These are phyloP conservation scores for Lasiurus cinereus DNA, from an alignment of 2,113 vertebrate species.

Conservation along the genomic window DNA sequence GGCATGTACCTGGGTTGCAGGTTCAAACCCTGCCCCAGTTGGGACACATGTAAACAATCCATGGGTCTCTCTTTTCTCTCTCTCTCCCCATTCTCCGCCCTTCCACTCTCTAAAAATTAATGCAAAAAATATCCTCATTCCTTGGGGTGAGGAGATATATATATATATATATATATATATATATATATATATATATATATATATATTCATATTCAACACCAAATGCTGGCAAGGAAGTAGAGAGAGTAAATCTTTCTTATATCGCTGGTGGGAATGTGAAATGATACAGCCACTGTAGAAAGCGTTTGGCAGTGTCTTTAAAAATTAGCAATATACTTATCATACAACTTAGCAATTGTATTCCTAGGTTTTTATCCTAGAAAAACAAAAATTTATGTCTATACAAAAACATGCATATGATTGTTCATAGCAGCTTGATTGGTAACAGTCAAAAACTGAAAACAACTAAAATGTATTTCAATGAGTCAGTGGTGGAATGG, in stretches of 20 bases:
- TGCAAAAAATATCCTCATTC: too few species aligned
- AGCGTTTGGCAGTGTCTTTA: neutral
- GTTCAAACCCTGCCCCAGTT: too few species aligned
- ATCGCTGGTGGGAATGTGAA: neutral
- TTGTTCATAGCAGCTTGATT: neutral
- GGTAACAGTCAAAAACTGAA: neutral
- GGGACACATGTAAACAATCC: too few species aligned
- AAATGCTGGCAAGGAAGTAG: neutral
- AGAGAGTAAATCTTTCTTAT: neutral
- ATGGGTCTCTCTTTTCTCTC: too few species aligned
- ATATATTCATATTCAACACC: too few species aligned
- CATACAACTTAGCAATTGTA: neutral
- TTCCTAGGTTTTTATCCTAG: neutral
- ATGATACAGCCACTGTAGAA: neutral
- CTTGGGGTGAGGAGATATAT: too few species aligned
- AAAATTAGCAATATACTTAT: slow-evolving; percentile 15
- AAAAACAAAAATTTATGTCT: neutral
- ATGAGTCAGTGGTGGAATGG: neutral
- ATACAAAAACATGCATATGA: neutral
- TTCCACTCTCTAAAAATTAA: too few species aligned
- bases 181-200: too few species aligned
- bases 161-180: too few species aligned
- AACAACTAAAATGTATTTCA: neutral
- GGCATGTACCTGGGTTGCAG: too few species aligned
- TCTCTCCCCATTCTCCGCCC: too few species aligned